Evolutionary conservation across 2,888 invertebrate genomes (phyloP).

Genomic region (Hirtodrosophila histrioides): DNA sequence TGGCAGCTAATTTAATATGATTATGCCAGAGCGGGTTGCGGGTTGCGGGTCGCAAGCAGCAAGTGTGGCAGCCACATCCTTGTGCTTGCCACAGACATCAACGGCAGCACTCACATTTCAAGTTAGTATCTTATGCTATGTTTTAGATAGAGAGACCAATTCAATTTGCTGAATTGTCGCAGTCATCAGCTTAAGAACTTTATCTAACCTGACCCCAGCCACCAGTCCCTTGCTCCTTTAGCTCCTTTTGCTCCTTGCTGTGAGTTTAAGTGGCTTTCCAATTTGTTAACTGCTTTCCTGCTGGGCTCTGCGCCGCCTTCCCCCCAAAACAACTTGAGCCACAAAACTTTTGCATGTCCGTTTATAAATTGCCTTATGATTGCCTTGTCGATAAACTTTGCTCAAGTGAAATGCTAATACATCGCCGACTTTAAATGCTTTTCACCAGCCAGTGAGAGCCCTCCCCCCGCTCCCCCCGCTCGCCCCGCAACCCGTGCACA

Average conservation of each 20-base stretch:
- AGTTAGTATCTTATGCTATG: constrained; percentile 2
- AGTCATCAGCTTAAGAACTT: constrained; percentile 28
- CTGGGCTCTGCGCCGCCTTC: too few species aligned
- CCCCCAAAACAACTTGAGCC: constrained; percentile 24
- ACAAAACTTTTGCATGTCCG: constrained; percentile 63
- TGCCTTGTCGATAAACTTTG: constrained; percentile 65
- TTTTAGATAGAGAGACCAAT: constrained; percentile 14
- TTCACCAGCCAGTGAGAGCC: background rate
- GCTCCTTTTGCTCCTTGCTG: constrained; percentile 5
- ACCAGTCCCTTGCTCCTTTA: background rate
- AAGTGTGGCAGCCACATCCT: constrained; percentile 11
- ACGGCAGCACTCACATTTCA: constrained; percentile 28
- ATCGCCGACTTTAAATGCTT: constrained; percentile 52
- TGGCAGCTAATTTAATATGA: constrained; percentile 76
- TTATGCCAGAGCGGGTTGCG: constrained; percentile 18
- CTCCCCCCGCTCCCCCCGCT: too few species aligned
- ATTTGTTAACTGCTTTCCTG: constrained; percentile 45
- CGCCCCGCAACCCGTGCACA: too few species aligned
- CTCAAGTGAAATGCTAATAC: constrained; percentile 62
- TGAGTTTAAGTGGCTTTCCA: constrained; percentile 38
- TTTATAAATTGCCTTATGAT: constrained; percentile 73
- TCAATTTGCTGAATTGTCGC: constrained; percentile 39
- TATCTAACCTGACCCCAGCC: constrained; percentile 16
- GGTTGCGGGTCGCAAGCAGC: background rate
- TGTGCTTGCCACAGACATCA: constrained; percentile 37